Conservation (phyloP, 1,140 invertebrate species). For the Grapholita molesta region DNA sequence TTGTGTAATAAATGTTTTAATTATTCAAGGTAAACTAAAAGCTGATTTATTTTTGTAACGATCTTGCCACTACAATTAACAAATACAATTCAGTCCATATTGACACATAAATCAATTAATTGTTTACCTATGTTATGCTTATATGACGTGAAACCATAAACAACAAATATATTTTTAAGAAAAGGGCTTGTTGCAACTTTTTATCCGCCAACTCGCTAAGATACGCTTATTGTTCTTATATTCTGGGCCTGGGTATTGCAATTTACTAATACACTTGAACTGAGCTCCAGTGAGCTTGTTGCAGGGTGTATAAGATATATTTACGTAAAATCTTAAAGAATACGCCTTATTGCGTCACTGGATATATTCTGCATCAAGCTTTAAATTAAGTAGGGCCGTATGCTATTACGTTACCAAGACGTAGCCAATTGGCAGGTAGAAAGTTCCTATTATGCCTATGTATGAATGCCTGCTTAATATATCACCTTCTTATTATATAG, state of each 20-base stretch:
- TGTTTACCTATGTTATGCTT: conserved; percentile 12
- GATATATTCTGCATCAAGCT: neutral
- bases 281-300: neutral
- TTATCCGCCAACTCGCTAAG: neutral
- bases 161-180: conserved; percentile 7
- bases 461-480: neutral
- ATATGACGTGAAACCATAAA: conserved; percentile 4
- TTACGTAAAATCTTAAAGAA: too few relatives aligned
- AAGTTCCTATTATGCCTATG: neutral
- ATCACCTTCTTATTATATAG: conserved; percentile 21
- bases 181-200: conserved; percentile 4
- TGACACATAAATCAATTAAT: neutral
- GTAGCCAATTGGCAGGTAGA: neutral
- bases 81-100: conserved; percentile 2
- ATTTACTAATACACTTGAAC: neutral
- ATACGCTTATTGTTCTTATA: neutral
- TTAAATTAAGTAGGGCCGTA: neutral
- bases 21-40: neutral
- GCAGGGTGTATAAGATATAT: too few relatives aligned
- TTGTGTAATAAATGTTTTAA: neutral
- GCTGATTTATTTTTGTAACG: neutral
- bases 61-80: conserved; percentile 10
- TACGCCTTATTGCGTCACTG: neutral
- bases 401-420: neutral
- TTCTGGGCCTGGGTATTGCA: neutral